Conservation (phyloP, 2,888 invertebrate species). For the Tachina fera region DNA sequence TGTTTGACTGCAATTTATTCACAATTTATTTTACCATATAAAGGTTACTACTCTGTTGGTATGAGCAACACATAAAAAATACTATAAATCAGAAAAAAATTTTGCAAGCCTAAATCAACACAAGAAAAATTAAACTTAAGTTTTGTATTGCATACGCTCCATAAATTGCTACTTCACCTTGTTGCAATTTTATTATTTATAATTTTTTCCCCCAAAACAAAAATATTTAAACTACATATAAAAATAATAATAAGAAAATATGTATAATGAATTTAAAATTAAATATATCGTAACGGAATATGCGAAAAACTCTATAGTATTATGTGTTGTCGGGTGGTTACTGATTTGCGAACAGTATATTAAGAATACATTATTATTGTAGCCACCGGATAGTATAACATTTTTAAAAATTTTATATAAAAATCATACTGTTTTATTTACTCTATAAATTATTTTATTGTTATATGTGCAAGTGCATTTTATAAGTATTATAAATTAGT, state of each 20-base stretch:
- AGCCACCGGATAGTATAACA: no score
- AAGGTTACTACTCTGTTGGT: constrained; percentile 39
- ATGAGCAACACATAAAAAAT: constrained; percentile 21
- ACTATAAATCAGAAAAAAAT: constrained; percentile 46
- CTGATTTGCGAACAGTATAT: no score
- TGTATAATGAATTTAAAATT: constrained; percentile 29
- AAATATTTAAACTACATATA: background rate
- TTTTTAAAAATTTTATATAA: no score
- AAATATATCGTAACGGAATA: no score
- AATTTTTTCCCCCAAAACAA: constrained; percentile 11
- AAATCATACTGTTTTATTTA: no score
- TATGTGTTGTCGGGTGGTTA: no score
- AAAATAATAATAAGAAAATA: constrained; percentile 30
- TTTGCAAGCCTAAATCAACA: constrained; percentile 46
- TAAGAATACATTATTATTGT: no score
- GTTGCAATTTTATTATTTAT: constrained; percentile 41
- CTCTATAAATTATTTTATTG: no score
- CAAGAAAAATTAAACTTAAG: constrained; percentile 26
- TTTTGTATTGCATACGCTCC: constrained; percentile 32
- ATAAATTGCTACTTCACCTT: constrained; percentile 61
- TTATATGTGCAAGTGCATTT: no score
- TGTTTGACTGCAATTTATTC: constrained; percentile 1
- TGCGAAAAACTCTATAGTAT: no score
- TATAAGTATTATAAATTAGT: no score
- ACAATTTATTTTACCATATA: constrained; percentile 19